Base-by-base conservation (phyloP, 2,797 vertebrate genomes). In the Lagocephalus sceleratus region DNA sequence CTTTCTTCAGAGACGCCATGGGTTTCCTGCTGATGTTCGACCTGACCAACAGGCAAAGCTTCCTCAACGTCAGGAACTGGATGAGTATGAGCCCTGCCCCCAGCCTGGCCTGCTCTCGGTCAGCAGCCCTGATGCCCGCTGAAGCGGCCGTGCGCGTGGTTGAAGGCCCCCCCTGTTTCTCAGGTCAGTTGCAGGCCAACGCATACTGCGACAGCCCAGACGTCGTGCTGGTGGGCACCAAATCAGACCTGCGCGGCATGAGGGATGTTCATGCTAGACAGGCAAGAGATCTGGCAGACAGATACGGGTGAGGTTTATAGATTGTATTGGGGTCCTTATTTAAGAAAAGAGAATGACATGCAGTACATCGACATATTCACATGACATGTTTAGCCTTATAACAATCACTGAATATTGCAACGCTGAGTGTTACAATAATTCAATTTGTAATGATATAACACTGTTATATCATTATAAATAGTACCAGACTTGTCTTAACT, bases 1-100 rank as follows among this genome's bases (percentile, higher is more conserved):
- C 96, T 1, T 98, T 98, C 78, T 98, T 98, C 89, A 87, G 96
- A 86, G 96, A 98, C n/a, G 95, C 95, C 20, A 98, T 98, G 96
- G 96, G 96, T 45, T 98, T 98, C 81, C 83, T 98, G 68, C 79
- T 98, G 39, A 95, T 97, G 95, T 98, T 98, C 59, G 96, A 98
- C 79, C 86, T 98, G 79, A 97, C 95, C 74, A 95, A 92, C 83
- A 93, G 96, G 53, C 94, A 98, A 87, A 98, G 96, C 81, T 96
- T 98, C 82, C 86, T 96, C 63, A 98, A 98, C 54, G 93, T 98
- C 90, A 93, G 95, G 66, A 98, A 93, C 78, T 98, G 96, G 96
- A 98, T 98, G 94, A 98, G 96, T 98, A 92, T 89, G 94, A 65
- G 54, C 59, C 55, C 20, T 10, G 41, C 59, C 42, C 56, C 47